Evolutionary conservation across 1,140 invertebrate species (phyloP).

Genomic region (Nautilus pompilius): DNA sequence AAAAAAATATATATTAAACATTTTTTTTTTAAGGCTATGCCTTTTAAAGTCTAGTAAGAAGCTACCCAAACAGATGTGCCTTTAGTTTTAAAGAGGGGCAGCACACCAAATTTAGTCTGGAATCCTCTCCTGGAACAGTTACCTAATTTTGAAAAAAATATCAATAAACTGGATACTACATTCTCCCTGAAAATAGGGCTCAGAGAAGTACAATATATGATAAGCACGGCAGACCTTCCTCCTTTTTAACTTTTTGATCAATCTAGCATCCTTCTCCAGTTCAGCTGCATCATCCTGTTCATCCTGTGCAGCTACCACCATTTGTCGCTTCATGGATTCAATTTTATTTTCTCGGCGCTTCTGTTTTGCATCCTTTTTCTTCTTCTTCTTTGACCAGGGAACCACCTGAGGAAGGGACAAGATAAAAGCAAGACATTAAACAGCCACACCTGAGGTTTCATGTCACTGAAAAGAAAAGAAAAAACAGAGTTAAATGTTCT

Average conservation of each 20-base stretch:
- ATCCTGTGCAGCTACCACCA: conserved; percentile 17
- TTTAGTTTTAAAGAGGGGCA: too few species aligned
- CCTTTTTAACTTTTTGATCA: conserved; percentile 86
- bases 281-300: conserved; percentile 71
- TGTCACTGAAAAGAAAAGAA: not conserved
- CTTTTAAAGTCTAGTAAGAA: too few species aligned
- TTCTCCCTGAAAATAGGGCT: too few species aligned
- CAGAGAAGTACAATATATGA: too few species aligned
- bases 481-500: not conserved
- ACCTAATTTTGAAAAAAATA: too few species aligned
- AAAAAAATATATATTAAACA: too few species aligned
- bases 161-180: too few species aligned
- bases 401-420: conserved; percentile 58
- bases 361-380: conserved; percentile 68
- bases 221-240: conserved; percentile 63
- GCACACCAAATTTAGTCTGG: too few species aligned
- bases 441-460: not conserved
- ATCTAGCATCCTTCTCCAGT: conserved; percentile 73
- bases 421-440: not conserved
- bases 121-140: too few species aligned
- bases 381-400: conserved; percentile 79
- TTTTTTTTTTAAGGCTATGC: too few species aligned
- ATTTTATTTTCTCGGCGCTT: conserved; percentile 61
- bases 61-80: too few species aligned
- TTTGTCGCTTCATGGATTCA: conserved; percentile 54